Conservation (phyloP, 2,888 invertebrate species). For the Parelbella ahira region DNA sequence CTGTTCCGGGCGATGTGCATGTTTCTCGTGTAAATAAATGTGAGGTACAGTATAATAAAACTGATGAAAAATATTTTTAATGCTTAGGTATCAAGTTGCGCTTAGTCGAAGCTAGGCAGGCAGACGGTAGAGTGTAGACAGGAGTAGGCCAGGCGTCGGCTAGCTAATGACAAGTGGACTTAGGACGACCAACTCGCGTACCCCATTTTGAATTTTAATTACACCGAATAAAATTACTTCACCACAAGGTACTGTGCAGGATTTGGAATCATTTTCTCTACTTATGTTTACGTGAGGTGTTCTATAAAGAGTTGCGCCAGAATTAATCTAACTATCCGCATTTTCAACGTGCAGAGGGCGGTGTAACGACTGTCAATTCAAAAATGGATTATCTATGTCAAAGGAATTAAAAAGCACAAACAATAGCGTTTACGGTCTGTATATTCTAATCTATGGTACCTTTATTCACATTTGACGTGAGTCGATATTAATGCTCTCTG, state of each 20-base stretch:
- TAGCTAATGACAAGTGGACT: slow-evolving; percentile 71
- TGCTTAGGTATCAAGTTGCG: slow-evolving; percentile 76
- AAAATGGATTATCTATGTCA: too few species aligned
- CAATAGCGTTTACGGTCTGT: too few species aligned
- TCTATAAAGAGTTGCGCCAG: too few species aligned
- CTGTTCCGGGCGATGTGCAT: slow-evolving; percentile 1
- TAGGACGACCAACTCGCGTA: slow-evolving; percentile 54
- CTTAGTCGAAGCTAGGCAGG: slow-evolving; percentile 78
- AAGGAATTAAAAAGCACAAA: too few species aligned
- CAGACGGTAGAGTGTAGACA: slow-evolving; percentile 63
- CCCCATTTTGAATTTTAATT: slow-evolving; percentile 46
- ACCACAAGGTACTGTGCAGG: slow-evolving; percentile 65
- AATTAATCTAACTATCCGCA: too few species aligned
- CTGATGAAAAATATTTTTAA: slow-evolving; percentile 44
- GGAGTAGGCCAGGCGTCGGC: slow-evolving; percentile 64
- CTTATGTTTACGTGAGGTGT: too few species aligned
- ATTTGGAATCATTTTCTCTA: slow-evolving; percentile 47
- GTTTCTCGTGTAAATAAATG: slow-evolving; percentile 5
- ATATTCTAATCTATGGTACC: too few species aligned
- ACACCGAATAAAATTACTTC: slow-evolving; percentile 45
- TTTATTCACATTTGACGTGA: too few species aligned
- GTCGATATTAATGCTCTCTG: too few species aligned
- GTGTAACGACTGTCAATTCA: too few species aligned
- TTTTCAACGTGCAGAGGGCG: too few species aligned
- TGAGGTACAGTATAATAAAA: slow-evolving; percentile 1